Percentiles rank a stretch among this genome's conserved stretches.
Evolutionary conservation across 1,140 invertebrate genomes (phyloP).

Genomic region (Eciton burchellii): DNA sequence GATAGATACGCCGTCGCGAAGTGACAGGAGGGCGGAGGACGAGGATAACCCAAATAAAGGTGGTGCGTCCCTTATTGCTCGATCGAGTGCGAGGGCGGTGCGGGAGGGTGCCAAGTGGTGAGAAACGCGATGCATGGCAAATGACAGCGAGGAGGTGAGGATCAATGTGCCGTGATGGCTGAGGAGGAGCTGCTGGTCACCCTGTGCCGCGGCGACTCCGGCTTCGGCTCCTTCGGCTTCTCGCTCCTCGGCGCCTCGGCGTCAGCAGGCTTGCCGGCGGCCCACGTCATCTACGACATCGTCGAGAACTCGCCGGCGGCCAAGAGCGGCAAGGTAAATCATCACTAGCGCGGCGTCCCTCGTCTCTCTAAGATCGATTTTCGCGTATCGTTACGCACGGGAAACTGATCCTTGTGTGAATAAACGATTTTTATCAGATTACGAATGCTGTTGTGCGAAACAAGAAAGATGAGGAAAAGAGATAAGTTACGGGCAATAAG

Average conservation of each 20-base stretch:
- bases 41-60: slow-evolving; percentile 33
- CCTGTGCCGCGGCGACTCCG: slow-evolving; percentile 92
- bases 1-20: slow-evolving; percentile 41
- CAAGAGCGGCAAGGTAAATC: slow-evolving; percentile 93
- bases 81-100: slow-evolving; percentile 7
- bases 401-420: background rate
- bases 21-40: slow-evolving; percentile 44
- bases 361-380: slow-evolving; percentile 30
- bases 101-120: background rate
- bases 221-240: slow-evolving; percentile 94
- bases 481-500: background rate
- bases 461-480: background rate
- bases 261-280: slow-evolving; percentile 91
- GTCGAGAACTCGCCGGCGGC: slow-evolving; percentile 96
- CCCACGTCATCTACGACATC: slow-evolving; percentile 95
- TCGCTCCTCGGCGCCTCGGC: slow-evolving; percentile 94
- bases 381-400: background rate
- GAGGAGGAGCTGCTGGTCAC: slow-evolving; percentile 95
- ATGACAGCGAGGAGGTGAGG: slow-evolving; percentile 65
- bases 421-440: slow-evolving; percentile 4
- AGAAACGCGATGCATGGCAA: slow-evolving; percentile 32
- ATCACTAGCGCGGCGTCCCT: background rate
- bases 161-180: slow-evolving; percentile 88
- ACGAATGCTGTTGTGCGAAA: too few species aligned
- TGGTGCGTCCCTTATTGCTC: slow-evolving; percentile 1